Evolutionary conservation across 2,888 invertebrate species (phyloP), one percentile per base, ranked within the genome.

Genomic region (Sipha maydis): DNA sequence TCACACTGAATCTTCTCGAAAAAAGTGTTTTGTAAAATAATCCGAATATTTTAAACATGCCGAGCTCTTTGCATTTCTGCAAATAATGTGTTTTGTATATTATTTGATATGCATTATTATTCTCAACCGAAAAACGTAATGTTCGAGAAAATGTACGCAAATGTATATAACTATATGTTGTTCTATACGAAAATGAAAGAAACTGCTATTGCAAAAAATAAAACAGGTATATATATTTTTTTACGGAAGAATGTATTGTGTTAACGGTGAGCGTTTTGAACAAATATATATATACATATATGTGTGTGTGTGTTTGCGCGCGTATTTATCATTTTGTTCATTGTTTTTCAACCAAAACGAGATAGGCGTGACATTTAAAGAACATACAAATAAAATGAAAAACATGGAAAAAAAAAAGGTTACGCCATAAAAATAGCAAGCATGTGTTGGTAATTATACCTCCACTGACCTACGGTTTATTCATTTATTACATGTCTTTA

Each of bases 371-470:
- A 38, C 38, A 25, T 69, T 19, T 48, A 69, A 82, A 80, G 28
- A 82, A 82, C 69, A 48, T 69, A 71, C 82, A 9, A 19, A n/a
- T 48, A 48, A 82, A 79, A 82, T 41, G 25, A 28, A 82, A 82
- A 82, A 48, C 41, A 7, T 19, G 41, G 41, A 14, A 69, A 38
- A 69, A 14, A 69, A 38, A 69, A 69, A 71, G 38, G 48, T 48
- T 82, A 41, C n/a, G 67, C 19, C n/a, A 69, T 82, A 38, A 82
- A 82, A 28, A 82, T 31, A 31, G n/a, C 41, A 48, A 69, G 69
- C 82, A 82, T 69, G 69, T 82, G 69, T 69, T 48, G n/a, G 80
- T 41, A 38, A 61, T 80, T 80, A 80, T 38, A 67, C 67, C 19
- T 41, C 17, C 7, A 5, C 38, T n/a, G 3, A 38, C 38, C n/a